Evolutionary conservation across 2,113 vertebrate genomes (phyloP).

Genomic region (Microtus ochrogaster): DNA sequence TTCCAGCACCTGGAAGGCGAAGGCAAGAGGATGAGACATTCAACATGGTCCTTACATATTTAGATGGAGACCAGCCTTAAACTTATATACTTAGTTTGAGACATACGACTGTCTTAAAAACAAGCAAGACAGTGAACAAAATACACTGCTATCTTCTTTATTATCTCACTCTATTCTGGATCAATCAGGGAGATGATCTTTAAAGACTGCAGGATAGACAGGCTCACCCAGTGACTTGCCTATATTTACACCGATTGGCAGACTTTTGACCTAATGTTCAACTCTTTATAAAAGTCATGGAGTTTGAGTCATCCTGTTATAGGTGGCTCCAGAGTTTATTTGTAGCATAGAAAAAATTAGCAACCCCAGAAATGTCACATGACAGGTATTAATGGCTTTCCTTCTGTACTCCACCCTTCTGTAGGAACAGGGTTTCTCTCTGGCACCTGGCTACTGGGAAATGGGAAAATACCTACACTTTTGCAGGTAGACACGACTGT

Average conservation of each 20-base stretch:
- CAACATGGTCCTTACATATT: neutral
- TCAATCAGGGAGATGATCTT: neutral
- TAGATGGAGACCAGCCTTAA: neutral
- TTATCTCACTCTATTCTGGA: slow-evolving; percentile 17
- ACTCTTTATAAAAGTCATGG: neutral
- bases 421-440: neutral
- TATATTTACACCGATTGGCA: neutral
- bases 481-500: neutral
- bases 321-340: slow-evolving; percentile 42
- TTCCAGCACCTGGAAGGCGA: neutral
- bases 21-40: neutral
- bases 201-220: neutral
- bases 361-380: neutral
- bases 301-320: slow-evolving; percentile 65
- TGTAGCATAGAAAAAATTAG: slow-evolving; percentile 49
- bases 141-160: neutral
- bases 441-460: neutral
- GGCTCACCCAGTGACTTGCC: neutral
- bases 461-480: neutral
- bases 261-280: slow-evolving; percentile 49
- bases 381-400: neutral
- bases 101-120: neutral
- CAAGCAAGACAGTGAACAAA: neutral
- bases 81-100: neutral
- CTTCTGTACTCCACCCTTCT: neutral